Percentiles rank a stretch among this genome's conserved stretches.
Conservation (phyloP, 2,797 vertebrate species). For the Acrossocheilus wenchowensis region DNA sequence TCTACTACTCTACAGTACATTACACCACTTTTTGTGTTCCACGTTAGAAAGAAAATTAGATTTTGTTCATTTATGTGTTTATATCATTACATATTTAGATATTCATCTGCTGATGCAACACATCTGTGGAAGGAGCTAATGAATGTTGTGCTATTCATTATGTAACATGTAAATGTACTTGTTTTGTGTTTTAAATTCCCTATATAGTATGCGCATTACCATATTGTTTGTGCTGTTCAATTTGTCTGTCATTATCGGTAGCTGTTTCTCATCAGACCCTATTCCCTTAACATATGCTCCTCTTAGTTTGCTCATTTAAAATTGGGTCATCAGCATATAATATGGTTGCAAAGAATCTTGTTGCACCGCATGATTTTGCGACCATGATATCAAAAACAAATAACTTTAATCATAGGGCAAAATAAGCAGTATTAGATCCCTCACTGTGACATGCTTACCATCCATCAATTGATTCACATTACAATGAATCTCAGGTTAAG, state of each 20-base stretch:
- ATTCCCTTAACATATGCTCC: not conserved
- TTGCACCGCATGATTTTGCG: not conserved
- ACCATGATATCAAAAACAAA: not conserved
- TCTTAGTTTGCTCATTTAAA: not conserved
- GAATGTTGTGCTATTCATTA: not conserved
- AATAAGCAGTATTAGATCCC: not conserved
- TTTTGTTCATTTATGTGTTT: not conserved
- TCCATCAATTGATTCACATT: not conserved
- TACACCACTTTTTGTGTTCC: not conserved
- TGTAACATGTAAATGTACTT: not conserved
- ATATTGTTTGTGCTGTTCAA: not conserved
- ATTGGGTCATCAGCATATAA: not conserved
- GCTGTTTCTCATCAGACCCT: not conserved
- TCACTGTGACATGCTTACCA: not conserved
- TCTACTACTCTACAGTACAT: too few species aligned
- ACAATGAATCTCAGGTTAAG: not conserved
- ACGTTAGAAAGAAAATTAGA: not conserved
- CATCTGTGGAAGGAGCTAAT: not conserved
- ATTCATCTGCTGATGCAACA: not conserved
- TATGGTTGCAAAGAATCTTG: not conserved
- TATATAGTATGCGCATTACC: not conserved
- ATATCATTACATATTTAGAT: not conserved
- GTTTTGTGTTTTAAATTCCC: not conserved
- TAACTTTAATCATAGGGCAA: not conserved
- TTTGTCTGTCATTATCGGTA: not conserved